phyloP scores from a whole-genome alignment of 2,113 vertebrate genomes.

The Meriones unguiculatus region DNA sequence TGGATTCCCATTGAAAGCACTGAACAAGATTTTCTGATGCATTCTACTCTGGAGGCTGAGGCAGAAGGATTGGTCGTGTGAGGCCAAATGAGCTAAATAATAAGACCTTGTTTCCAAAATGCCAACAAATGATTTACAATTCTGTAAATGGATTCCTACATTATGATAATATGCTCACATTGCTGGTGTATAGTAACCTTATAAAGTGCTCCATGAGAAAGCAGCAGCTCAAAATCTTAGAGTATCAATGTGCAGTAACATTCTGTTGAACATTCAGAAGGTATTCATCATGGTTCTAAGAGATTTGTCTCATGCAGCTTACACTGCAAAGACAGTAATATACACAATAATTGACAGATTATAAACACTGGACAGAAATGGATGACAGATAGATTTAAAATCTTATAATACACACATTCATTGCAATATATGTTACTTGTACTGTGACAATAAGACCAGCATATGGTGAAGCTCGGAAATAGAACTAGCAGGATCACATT shows the following conservation, averaged over 20 bases:
- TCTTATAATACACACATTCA: neutral
- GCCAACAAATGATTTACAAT: neutral
- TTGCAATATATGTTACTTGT: neutral
- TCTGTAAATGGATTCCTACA: neutral
- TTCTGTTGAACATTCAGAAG: neutral
- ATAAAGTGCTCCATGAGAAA: neutral
- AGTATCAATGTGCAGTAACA: fast-evolving
- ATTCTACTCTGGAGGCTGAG: neutral
- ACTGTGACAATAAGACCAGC: neutral
- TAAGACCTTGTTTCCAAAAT: neutral
- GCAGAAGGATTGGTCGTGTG: neutral
- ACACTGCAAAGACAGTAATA: neutral
- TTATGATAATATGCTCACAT: neutral
- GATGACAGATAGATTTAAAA: neutral
- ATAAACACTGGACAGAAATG: neutral
- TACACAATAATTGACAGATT: neutral
- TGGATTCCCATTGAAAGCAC: neutral
- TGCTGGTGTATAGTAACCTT: neutral
- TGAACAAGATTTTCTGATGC: neutral
- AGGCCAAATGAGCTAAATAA: neutral
- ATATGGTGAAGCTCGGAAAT: fast-evolving
- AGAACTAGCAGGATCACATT: too few relatives aligned
- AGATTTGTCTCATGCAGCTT: neutral
- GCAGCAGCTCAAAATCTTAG: neutral
- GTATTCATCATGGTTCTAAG: neutral